phyloP scores from a whole-genome alignment of 2,888 invertebrate genomes.

The Cheilosia vernalis region DNA sequence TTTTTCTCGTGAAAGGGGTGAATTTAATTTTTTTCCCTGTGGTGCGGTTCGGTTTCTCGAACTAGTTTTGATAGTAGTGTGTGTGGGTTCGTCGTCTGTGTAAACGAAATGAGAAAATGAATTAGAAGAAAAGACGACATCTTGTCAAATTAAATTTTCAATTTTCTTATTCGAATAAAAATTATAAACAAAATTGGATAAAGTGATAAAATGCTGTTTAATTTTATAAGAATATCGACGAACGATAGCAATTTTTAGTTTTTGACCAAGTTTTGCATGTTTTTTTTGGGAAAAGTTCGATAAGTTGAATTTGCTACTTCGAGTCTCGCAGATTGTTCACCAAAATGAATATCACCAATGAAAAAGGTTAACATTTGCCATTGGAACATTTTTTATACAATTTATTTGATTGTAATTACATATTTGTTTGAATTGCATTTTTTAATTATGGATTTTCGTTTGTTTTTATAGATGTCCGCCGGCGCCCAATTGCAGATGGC shows the following conservation, averaged over 20 bases:
- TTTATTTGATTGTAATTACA: slow-evolving; percentile 23
- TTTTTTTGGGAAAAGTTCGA: not conserved
- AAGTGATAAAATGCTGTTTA: not conserved
- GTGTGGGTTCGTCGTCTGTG: slow-evolving; percentile 37
- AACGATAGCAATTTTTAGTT: not conserved
- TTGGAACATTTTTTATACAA: not conserved
- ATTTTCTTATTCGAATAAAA: slow-evolving; percentile 44
- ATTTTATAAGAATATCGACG: not conserved
- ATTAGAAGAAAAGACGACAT: slow-evolving; percentile 74
- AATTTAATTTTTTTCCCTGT: slow-evolving; percentile 56
- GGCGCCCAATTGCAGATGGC: slow-evolving; percentile 99
- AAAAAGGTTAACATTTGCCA: slow-evolving; percentile 55
- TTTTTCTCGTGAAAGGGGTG: slow-evolving; percentile 59
- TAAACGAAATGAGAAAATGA: slow-evolving; percentile 73
- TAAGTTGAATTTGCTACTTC: slow-evolving; percentile 42
- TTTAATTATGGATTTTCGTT: slow-evolving; percentile 24
- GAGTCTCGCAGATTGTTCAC: slow-evolving; percentile 66
- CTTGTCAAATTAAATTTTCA: slow-evolving; percentile 67
- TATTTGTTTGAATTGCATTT: slow-evolving; percentile 78
- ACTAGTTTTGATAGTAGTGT: slow-evolving; percentile 36
- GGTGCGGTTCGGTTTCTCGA: slow-evolving; percentile 65
- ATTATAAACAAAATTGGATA: not conserved
- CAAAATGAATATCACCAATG: slow-evolving; percentile 69
- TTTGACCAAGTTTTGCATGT: not conserved
- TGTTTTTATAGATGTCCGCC: slow-evolving; percentile 92